Evolutionary conservation across 2,113 vertebrate species (phyloP).

Genomic region (Mohoua ochrocephala): DNA sequence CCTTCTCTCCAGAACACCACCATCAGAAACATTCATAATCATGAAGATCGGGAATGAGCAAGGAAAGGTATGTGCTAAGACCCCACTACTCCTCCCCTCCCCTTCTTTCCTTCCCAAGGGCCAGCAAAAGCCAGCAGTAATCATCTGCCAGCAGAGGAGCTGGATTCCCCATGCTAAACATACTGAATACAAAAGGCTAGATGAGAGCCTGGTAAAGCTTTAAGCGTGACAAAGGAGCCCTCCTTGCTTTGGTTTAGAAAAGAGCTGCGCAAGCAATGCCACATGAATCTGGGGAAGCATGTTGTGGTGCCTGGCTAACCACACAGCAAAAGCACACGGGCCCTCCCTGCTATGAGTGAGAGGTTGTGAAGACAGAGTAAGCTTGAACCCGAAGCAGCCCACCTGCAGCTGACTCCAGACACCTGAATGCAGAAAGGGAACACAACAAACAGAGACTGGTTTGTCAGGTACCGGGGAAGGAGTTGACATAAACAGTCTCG

Average conservation of each 20-base stretch:
- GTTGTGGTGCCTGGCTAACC: background rate
- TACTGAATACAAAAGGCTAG: background rate
- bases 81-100: background rate
- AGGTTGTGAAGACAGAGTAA: background rate
- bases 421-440: background rate
- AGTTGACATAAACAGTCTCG: background rate
- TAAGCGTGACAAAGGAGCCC: background rate
- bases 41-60: background rate
- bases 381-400: background rate
- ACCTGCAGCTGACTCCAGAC: background rate
- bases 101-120: background rate
- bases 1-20: background rate
- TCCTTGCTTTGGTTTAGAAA: background rate
- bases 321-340: background rate
- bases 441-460: background rate
- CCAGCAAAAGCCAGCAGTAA: background rate
- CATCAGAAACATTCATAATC: background rate
- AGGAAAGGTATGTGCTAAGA: background rate
- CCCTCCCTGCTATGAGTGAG: background rate
- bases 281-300: background rate
- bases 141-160: background rate
- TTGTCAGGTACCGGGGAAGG: background rate
- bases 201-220: background rate
- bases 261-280: fast-evolving
- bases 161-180: background rate